Evolutionary conservation across 2,888 invertebrate genomes (phyloP).

Genomic region (Gymnosoma rotundatum): DNA sequence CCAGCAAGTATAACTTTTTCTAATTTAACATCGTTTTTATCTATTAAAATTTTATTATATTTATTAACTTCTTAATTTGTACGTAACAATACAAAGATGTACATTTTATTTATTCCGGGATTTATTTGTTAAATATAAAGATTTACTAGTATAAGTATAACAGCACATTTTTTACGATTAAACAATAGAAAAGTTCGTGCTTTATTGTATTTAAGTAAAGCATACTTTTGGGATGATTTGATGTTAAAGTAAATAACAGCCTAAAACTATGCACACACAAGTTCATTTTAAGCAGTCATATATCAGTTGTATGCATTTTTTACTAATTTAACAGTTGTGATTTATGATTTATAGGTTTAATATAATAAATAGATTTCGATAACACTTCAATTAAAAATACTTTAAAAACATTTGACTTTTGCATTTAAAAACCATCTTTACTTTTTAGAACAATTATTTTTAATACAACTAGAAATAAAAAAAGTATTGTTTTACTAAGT

Average conservation of each 20-base stretch:
- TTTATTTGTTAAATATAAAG: neutral
- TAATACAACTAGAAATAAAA: too few species aligned
- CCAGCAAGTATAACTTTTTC: slow-evolving; percentile 3
- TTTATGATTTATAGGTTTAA: neutral
- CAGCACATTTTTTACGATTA: neutral
- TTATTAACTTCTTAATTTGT: neutral
- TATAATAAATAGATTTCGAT: neutral
- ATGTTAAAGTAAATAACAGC: slow-evolving; percentile 25
- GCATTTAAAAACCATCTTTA: neutral
- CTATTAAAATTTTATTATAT: neutral
- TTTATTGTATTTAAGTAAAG: neutral
- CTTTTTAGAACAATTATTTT: too few species aligned
- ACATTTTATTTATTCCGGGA: neutral
- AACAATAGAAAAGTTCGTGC: neutral
- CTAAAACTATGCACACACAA: slow-evolving; percentile 28
- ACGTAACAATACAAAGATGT: slow-evolving; percentile 8
- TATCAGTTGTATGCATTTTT: neutral
- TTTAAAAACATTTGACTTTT: neutral
- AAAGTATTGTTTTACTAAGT: too few species aligned
- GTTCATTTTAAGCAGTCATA: neutral
- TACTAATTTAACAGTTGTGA: neutral
- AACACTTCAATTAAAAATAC: neutral
- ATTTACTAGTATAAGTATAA: neutral
- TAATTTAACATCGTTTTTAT: slow-evolving; percentile 4
- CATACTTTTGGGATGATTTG: neutral